A percentile compares a stretch with the other conserved stretches of the same genome.
These are phyloP conservation scores for Caenorhabditis plicata DNA, from an alignment of 2,888 invertebrate species.

Conservation along the genomic window DNA sequence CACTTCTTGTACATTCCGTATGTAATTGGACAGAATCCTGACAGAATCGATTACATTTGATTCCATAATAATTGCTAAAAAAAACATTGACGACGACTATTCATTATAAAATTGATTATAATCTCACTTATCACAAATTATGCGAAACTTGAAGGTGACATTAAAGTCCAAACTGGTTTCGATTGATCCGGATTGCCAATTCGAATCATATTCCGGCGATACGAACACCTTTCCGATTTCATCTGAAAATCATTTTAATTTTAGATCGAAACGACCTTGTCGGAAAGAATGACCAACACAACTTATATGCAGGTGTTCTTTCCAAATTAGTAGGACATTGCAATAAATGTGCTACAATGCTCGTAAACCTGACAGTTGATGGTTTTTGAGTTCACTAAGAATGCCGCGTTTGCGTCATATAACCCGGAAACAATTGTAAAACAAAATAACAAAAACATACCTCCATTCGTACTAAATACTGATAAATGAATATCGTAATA, in stretches of 20 bases:
- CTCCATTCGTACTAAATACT: neutral
- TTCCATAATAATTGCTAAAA: slow-evolving; percentile 19
- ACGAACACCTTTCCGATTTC: neutral
- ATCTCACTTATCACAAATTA: slow-evolving; percentile 11
- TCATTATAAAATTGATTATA: too few relatives aligned
- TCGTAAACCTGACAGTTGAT: too few relatives aligned
- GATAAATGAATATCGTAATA: slow-evolving; percentile 1
- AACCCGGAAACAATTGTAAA: neutral
- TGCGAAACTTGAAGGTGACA: slow-evolving; percentile 12
- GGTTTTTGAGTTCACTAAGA: too few relatives aligned
- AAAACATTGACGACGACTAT: too few relatives aligned
- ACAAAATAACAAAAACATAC: neutral
- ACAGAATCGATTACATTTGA: slow-evolving; percentile 16
- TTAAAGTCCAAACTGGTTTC: slow-evolving; percentile 9
- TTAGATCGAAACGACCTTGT: neutral
- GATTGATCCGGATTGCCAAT: neutral
- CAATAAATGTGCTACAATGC: neutral
- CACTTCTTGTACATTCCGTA: slow-evolving; percentile 13
- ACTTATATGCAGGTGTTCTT: too few relatives aligned
- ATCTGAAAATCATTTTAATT: neutral
- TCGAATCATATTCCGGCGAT: neutral
- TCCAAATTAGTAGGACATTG: neutral
- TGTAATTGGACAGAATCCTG: neutral
- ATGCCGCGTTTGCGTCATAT: neutral
- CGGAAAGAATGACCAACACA: too few relatives aligned